Evolutionary conservation across 2,113 vertebrate species (phyloP).

Genomic region (Nannospalax galili): DNA sequence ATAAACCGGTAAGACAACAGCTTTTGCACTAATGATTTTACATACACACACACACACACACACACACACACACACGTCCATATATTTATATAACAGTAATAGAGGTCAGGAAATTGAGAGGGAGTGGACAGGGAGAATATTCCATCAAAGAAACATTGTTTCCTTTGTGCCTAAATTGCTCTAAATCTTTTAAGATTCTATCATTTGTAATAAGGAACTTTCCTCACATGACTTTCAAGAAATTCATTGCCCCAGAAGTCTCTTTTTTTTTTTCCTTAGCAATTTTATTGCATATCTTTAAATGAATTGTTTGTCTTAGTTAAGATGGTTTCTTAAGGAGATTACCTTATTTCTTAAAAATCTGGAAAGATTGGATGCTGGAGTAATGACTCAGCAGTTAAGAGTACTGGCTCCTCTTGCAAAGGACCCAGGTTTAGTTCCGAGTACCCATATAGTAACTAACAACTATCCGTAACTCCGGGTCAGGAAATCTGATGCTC

Average conservation of each 20-base stretch:
- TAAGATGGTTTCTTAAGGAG: conserved; percentile 66
- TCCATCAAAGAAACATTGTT: conserved; percentile 53
- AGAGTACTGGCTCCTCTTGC: too few relatives aligned
- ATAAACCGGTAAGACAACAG: conserved; percentile 90
- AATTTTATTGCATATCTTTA: conserved; percentile 61
- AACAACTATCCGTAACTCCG: too few relatives aligned
- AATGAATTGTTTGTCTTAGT: conserved; percentile 68
- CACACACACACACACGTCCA: too few relatives aligned
- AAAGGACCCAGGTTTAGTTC: too few relatives aligned
- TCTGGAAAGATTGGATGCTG: background rate
- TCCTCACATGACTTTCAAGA: conserved; percentile 65
- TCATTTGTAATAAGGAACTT: conserved; percentile 51
- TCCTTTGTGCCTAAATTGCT: conserved; percentile 23
- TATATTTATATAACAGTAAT: too few relatives aligned
- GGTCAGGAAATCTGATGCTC: too few relatives aligned
- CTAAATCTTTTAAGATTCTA: conserved; percentile 43
- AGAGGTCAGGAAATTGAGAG: too few relatives aligned
- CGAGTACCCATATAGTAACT: too few relatives aligned
- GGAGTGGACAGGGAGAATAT: too few relatives aligned
- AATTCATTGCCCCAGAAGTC: conserved; percentile 57
- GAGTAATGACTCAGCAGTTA: too few relatives aligned
- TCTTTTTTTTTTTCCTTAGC: conserved; percentile 48
- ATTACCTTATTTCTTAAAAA: conserved; percentile 68
- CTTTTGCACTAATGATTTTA: conserved; percentile 83
- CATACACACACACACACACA: background rate